Evolutionary conservation across 30 jellyfish, hydroid and myxozoan genomes (phyloP).

Genomic region (Phacellophora camtschatica): DNA sequence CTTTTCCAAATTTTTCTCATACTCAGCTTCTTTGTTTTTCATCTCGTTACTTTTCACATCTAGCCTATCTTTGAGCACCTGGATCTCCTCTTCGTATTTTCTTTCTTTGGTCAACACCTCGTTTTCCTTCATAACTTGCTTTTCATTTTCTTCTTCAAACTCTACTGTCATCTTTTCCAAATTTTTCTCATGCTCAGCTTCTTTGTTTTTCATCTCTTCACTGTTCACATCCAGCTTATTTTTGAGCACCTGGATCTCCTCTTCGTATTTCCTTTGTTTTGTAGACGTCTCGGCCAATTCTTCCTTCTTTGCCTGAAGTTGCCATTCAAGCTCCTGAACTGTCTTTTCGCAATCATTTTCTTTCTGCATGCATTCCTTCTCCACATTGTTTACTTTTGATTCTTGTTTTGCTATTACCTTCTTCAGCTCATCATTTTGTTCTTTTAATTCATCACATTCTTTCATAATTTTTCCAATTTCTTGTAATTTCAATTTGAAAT

Average conservation of each 20-base stretch:
- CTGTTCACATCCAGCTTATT: neutral
- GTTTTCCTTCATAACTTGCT: neutral
- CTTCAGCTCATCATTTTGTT: neutral
- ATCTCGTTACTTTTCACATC: constrained; percentile 3
- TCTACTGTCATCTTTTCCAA: too few relatives aligned
- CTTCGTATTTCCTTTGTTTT: neutral
- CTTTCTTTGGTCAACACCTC: neutral
- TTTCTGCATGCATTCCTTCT: neutral
- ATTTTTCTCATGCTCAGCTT: too few relatives aligned
- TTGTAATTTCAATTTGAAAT: neutral
- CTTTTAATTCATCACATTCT: neutral
- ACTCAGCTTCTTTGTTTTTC: neutral
- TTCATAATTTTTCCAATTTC: neutral
- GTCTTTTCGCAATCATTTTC: neutral
- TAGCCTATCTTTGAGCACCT: too few relatives aligned
- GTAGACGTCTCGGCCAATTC: neutral
- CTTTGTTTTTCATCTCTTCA: constrained; percentile 13
- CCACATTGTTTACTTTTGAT: neutral
- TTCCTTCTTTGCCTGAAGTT: neutral
- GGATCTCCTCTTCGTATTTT: too few relatives aligned
- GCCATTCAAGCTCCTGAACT: neutral
- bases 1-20: too few relatives aligned
- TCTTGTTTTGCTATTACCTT: neutral
- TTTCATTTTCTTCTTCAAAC: too few relatives aligned
- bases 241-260: too few relatives aligned